Base-by-base conservation (phyloP, 2,888 invertebrate genomes). In the Volucella inanis region DNA sequence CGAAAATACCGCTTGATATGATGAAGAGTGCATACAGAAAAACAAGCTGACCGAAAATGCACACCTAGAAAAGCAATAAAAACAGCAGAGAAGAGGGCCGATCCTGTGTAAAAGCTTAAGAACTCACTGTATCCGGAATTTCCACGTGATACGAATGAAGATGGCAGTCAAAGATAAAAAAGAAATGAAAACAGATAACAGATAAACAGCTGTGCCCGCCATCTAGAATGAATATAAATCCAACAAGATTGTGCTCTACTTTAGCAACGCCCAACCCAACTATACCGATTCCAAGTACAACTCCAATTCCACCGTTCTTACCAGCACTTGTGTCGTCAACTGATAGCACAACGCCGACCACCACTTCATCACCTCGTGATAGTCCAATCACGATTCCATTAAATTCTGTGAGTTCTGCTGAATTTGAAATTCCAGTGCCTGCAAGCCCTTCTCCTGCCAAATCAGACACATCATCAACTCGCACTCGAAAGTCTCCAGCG, bases 91-190 rank as follows among this genome's bases (percentile, higher is more conserved):
- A 2, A 2, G 2, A 18, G 2, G 2, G 18, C 1, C 1, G 18
- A 2, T 18, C 18, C 18, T 18, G 18, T 18, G 18, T 18, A 98
- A 89, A 97, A 98, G 92, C 91, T 98, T 68, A 97, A 97, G 92
- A 95, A 94, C 87, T 96, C 97, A 0, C 90, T 97, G 57, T 95
- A 95, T 41, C 95, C 96, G 0, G 97, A 97, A 91, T 95, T 97
- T 89, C 97, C 97, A 0, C 93, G 96, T 43, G 97, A 97, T 89
- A 95, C 95, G 89, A 95, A 95, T 87, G 96, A 96, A 89, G 95
- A 95, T 3, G 15, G 88, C 87, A 18, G 80, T 89, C 8, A 91
- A 89, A 43, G 90, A 89, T 38, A 91, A 89, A 79, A 87, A 88
- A 0, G 86, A 88, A 50, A 72, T 87, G 4, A 88, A 80, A 38